Percentiles rank a stretch among this genome's conserved stretches.
phyloP scores from a whole-genome alignment of 2,113 vertebrate genomes.

The Hemibagrus wyckioides region DNA sequence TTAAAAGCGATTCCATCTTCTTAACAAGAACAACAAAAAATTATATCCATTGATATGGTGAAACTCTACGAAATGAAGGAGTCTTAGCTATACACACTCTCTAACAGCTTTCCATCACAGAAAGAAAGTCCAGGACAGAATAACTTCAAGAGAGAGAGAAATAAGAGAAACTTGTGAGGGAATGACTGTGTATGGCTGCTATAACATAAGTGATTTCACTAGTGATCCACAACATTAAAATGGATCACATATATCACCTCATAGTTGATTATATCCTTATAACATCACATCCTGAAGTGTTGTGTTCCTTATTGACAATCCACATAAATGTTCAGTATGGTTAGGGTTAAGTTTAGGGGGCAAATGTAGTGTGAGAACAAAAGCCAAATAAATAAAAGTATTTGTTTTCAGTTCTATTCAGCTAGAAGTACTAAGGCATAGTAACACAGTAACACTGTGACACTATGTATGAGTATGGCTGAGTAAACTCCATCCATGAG shows the following conservation, averaged over 20 bases:
- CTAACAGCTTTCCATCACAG: background rate
- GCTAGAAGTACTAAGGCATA: background rate
- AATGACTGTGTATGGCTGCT: background rate
- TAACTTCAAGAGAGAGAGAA: background rate
- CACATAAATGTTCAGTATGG: background rate
- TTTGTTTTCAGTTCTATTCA: background rate
- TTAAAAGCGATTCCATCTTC: background rate
- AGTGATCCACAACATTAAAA: background rate
- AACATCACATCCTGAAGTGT: background rate
- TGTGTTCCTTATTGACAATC: too few species aligned
- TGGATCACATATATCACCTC: background rate
- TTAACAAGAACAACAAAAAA: background rate
- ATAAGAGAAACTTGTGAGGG: background rate
- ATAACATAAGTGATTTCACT: background rate
- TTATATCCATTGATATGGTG: background rate
- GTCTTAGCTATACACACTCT: background rate
- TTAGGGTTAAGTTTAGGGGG: background rate
- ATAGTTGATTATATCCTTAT: background rate
- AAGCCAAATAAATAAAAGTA: background rate
- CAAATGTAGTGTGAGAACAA: background rate
- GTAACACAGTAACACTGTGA: background rate
- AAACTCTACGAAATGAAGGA: background rate
- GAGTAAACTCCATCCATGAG: background rate
- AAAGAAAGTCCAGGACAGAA: background rate
- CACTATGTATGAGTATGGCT: background rate